A percentile compares a stretch with the other conserved stretches of the same genome.
Evolutionary conservation across 2,888 invertebrate genomes (phyloP).

Genomic region (Pseudococcus jackbeardsleyi): DNA sequence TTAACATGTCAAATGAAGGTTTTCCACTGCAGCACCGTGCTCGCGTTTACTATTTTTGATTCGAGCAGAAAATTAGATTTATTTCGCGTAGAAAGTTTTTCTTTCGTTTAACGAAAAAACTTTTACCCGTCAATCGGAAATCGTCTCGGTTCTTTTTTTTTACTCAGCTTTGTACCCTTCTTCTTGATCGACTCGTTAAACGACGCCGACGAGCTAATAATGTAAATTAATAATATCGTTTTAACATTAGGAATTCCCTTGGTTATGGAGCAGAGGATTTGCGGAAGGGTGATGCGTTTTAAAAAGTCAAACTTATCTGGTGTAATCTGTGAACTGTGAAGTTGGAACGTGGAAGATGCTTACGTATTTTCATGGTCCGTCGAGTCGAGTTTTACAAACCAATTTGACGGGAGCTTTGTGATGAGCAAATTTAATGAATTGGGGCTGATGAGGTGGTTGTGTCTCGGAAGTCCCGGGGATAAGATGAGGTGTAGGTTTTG

Average conservation of each 20-base stretch:
- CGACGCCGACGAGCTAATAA: slow-evolving; percentile 1
- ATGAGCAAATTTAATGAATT: neutral
- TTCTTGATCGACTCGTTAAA: neutral
- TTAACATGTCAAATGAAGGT: slow-evolving; percentile 45
- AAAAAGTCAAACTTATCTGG: neutral
- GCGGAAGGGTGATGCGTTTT: neutral
- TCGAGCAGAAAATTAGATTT: slow-evolving; percentile 47
- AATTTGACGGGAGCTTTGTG: neutral
- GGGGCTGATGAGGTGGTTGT: neutral
- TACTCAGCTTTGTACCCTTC: neutral
- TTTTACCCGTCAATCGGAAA: slow-evolving; percentile 16
- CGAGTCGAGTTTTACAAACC: neutral
- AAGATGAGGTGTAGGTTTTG: neutral
- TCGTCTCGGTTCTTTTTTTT: neutral
- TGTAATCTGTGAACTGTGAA: neutral
- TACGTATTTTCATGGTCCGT: slow-evolving; percentile 4
- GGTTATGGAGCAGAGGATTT: neutral
- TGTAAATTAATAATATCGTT: slow-evolving; percentile 36
- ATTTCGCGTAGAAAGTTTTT: slow-evolving; percentile 32
- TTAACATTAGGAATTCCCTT: slow-evolving; percentile 17
- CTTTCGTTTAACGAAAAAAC: neutral
- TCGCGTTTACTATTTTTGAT: neutral
- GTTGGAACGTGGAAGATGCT: neutral
- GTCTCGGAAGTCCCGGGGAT: neutral
- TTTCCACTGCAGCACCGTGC: slow-evolving; percentile 6